Evolutionary conservation across 2,113 vertebrate species (phyloP), one percentile per base, ranked within the genome.

Genomic region (Athene cunicularia): DNA sequence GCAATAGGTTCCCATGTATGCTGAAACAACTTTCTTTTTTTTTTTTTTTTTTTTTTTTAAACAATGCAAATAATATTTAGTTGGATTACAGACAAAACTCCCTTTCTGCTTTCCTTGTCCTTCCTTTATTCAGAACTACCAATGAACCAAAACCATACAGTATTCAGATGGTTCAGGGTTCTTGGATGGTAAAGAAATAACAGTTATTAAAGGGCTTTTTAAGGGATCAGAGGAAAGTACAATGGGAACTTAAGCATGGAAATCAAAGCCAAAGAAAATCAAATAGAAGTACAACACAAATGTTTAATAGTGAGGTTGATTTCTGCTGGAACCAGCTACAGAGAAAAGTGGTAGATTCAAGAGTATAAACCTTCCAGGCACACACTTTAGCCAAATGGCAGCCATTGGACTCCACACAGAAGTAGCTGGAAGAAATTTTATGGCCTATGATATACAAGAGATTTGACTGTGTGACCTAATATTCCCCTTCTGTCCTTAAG

Each of bases 261-360:
- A 95, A 89, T 85, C 84, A 85, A 90, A 81, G 94, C 91, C 96
- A 96, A 97, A 85, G 73, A 72, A 93, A 97, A 95, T 93, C 77
- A 91, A 91, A 87, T 64, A 45, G 70, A 89, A 91, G 70, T 80
- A 60, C 50, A 93, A 91, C 66, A 62, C 81, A 83, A 94, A 92
- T 41, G 81, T 82, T 94, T 91, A 91, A 89, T 30, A 89, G 76
- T 35, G 73, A 87, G 68, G 58, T 23, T 97, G 93, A 95, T 95
- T 97, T 95, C 89, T 95, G 45, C 77, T 87, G 95, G 94, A 94
- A 70, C 39, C 45, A 82, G 77, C 64, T 94, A 75, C 60, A 87
- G 62, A 86, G 80, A 53, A 62, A 87, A 93, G 49, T 75, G 53
- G 45, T 87, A 73, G 66, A 91, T 86, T 87, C 70, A 85, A 82